Base-by-base conservation (phyloP, 1,140 invertebrate species). In the Apis florea region DNA sequence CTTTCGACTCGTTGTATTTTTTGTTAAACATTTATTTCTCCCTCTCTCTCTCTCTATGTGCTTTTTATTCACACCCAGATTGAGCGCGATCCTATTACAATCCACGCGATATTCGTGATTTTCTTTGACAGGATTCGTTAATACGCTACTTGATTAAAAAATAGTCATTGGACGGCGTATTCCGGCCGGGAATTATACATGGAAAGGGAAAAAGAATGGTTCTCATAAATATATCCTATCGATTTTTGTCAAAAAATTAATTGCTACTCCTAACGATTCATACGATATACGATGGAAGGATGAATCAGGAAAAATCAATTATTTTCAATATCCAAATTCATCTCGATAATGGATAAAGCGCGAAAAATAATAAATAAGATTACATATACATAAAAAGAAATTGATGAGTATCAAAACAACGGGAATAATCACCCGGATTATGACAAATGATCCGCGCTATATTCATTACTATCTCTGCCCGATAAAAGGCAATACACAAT, bases 381-480 rank as follows among this genome's bases (percentile, higher is more conserved):
- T 13, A 11, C 8, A 3, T 13, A 53, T 13, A 53, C 3, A 53
- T n/a, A 53, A 53, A 53, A 13, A 13, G 9, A 0, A 12, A 53
- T 13, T 13, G 51, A 53, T 13, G 5, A 13, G 24, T 17, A 17
- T 56, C 17, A 17, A 40, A 40, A 40, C 31, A 40, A 40, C 3
- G 31, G 5, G 5, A 40, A 40, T 40, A 40, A 40, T 40, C 4
- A 40, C 5, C 31, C 31, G 31, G 31, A 40, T 40, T 40, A 40
- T 40, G 31, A 40, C 5, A 40, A 40, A 40, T 40, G 31, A 40
- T 1, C n/a, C 53, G 24, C 49, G 26, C 58, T 58, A 61, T 64
- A 79, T 79, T 79, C 66, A 79, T 21, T 26, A 53, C 11, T 13
- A 6, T 15, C 31, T 10, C n/a, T 47, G 47, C 6, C 17, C 72